A percentile compares a stretch with the other conserved stretches of the same genome.
These are phyloP conservation scores for Dicaeum eximium DNA, from an alignment of 2,113 vertebrate genomes.

Conservation along the genomic window DNA sequence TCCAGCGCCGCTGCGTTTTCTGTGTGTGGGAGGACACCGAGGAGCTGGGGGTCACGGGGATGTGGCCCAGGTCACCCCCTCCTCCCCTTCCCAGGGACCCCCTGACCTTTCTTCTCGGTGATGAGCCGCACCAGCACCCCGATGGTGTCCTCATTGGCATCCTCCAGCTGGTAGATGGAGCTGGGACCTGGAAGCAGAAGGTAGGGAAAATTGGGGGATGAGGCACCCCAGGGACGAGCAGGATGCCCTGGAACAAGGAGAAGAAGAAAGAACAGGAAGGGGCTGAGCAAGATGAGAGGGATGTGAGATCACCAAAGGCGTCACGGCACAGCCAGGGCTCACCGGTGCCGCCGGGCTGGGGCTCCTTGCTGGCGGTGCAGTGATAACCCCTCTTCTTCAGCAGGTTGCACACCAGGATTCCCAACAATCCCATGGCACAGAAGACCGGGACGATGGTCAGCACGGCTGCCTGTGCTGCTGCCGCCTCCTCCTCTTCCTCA, in stretches of 20 bases:
- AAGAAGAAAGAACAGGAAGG: not conserved
- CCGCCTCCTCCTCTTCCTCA: constrained; percentile 60
- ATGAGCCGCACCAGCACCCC: constrained; percentile 91
- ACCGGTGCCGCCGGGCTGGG: constrained; percentile 74
- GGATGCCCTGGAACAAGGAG: not conserved
- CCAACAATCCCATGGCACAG: constrained; percentile 91
- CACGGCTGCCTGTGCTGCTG: constrained; percentile 82
- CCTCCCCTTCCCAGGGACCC: not conserved
- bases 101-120: constrained; percentile 91
- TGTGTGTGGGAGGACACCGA: not conserved
- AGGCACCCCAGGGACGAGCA: not conserved
- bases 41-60: fast-evolving
- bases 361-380: constrained; percentile 85
- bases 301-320: no score
- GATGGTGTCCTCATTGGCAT: constrained; percentile 93
- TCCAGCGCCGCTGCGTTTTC: constrained; percentile 92
- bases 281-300: fast-evolving
- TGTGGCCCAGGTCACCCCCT: not conserved
- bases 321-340: not conserved
- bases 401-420: constrained; percentile 92
- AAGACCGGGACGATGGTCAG: constrained; percentile 90
- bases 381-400: constrained; percentile 92
- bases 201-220: not conserved
- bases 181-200: constrained; percentile 67
- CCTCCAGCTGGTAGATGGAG: constrained; percentile 80